Evolutionary conservation across 1,140 invertebrate species (phyloP).

Genomic region (Nasonia vitripennis): DNA sequence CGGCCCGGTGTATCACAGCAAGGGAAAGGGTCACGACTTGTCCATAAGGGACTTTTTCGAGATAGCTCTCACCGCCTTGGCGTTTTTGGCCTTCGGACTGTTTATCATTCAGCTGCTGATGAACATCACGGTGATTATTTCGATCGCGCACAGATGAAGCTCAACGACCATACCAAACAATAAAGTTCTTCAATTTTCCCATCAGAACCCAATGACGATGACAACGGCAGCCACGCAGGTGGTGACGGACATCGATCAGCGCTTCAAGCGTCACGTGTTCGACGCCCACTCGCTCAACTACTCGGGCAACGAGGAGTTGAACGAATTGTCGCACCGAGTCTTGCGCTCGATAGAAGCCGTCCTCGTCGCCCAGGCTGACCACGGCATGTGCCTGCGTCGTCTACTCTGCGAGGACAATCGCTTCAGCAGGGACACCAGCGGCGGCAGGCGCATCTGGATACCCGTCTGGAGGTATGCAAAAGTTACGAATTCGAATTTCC

Average conservation of each 20-base stretch:
- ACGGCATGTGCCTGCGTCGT: slow-evolving; percentile 77
- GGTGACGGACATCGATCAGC: slow-evolving; percentile 54
- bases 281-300: slow-evolving; percentile 57
- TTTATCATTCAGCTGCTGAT: slow-evolving; percentile 85
- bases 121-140: slow-evolving; percentile 67
- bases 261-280: slow-evolving; percentile 59
- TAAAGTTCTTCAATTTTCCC: background rate
- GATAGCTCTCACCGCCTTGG: slow-evolving; percentile 84
- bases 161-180: background rate
- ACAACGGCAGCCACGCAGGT: slow-evolving; percentile 48
- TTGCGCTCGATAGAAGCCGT: slow-evolving; percentile 76
- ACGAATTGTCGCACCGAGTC: slow-evolving; percentile 77
- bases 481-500: background rate
- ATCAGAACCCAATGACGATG: slow-evolving; percentile 56
- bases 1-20: slow-evolving; percentile 63
- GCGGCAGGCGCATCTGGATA: slow-evolving; percentile 78
- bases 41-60: slow-evolving; percentile 84
- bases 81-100: slow-evolving; percentile 86
- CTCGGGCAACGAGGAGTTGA: slow-evolving; percentile 66
- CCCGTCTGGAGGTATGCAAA: slow-evolving; percentile 81
- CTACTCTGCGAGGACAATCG: slow-evolving; percentile 80
- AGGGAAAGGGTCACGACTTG: slow-evolving; percentile 75
- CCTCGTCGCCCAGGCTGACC: slow-evolving; percentile 71
- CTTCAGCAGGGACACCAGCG: slow-evolving; percentile 73
- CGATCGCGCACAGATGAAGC: too few relatives aligned